Evolutionary conservation across 2,797 vertebrate genomes (phyloP).

Genomic region (Pseudocheirus occidentalis): DNA sequence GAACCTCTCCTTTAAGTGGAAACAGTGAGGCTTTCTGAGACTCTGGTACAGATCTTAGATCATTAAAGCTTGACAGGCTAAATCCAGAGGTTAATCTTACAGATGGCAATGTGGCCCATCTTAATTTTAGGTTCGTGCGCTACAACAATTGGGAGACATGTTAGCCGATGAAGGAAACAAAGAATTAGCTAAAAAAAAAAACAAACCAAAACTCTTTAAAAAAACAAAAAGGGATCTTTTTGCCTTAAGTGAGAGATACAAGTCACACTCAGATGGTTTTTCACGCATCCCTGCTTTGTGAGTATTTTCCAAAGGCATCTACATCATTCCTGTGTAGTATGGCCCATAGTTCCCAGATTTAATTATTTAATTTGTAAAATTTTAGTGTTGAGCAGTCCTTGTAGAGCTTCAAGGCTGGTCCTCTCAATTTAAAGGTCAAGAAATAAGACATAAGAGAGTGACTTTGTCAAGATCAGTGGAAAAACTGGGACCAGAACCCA

Average conservation of each 20-base stretch:
- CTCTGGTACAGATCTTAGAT: conserved; percentile 5
- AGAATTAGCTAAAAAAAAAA: neutral
- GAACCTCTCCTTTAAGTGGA: neutral
- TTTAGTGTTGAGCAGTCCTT: neutral
- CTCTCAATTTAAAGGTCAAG: neutral
- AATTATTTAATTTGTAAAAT: neutral
- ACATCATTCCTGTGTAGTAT: neutral
- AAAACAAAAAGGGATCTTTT: neutral
- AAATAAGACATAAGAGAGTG: neutral
- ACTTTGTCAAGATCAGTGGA: neutral
- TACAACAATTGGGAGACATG: neutral
- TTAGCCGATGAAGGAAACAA: neutral
- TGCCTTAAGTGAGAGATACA: neutral
- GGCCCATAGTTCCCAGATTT: neutral
- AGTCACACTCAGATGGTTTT: neutral
- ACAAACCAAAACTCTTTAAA: neutral
- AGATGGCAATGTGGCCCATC: neutral
- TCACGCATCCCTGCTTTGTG: neutral
- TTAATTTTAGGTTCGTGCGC: neutral
- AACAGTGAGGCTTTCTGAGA: neutral
- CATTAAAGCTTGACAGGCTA: neutral
- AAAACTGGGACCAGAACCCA: neutral
- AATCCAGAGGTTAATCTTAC: conserved; percentile 1
- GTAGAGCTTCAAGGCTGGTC: neutral
- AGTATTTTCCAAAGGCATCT: neutral